Evolutionary conservation across 2,113 vertebrate species (phyloP), one percentile per base, ranked within the genome.

Genomic region (Corydoras maculifer): DNA sequence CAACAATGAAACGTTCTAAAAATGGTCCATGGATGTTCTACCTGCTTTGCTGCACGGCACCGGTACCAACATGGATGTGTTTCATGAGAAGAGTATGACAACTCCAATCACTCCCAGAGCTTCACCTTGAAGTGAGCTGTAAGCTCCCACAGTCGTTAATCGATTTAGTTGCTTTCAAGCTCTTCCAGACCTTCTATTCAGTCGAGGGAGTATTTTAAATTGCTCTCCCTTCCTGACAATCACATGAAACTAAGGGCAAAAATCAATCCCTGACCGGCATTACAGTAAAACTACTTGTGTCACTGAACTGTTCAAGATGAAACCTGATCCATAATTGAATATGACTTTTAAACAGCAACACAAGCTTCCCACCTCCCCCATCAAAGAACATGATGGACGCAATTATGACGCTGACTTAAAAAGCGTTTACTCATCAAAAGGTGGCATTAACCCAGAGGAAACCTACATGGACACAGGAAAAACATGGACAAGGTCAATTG

Each of bases 231-330:
- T 72, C 70, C 75, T 65, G 70, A 69, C 55, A 30, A 59, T 11
- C 13, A 53, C 13, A 5, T 57, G 65, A 73, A 77, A 58, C 62
- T 49, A 50, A 65, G 12, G 49, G 51, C 13, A 11, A 35, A 43
- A 75, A 75, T 70, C 74, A 65, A 70, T 75, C 61, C 60, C 49
- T 48, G 57, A 57, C 61, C 9, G 54, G 64, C 68, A 60, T 75
- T 75, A 69, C 54, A 69, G 57, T 65, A 58, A 75, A 60, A 65
- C 60, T 62, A 75, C 69, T 15, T 12, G 18, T 59, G 62, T 49
- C 68, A 66, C 68, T 59, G 65, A 55, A 54, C 62, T 62, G 62
- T 55, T 66, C 43, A 62, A 4, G 14, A 57, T 57, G 54, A 57
- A 14, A 57, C 14, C 2, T 12, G 54, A 57, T 14, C 9, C 10